Evolutionary conservation across 2,113 vertebrate species (phyloP), one percentile per base, ranked within the genome.

Genomic region (Onychostoma macrolepis): DNA sequence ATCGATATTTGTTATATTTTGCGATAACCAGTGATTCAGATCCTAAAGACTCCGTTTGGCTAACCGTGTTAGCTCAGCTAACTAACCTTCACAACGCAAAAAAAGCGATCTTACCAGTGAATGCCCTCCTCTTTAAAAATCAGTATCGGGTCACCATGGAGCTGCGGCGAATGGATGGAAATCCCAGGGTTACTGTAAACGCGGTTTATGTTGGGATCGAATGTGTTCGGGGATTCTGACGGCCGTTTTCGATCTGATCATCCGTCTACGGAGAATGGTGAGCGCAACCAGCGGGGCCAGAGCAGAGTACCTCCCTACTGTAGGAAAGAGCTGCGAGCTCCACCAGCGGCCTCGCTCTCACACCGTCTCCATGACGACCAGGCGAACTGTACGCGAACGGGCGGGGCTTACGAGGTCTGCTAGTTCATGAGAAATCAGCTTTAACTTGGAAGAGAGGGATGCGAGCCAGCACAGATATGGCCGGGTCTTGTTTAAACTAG

Each of bases 321-420:
- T 50, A 71, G 80, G 45, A 78, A 53, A 78, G 75, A 11, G 53
- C 36, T 36, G 30, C 89, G 83, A 91, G 89, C 91, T 91, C 92
- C 26, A 88, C 83, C 87, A 92, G 89, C 92, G 90, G 95, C 92
- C 93, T 92, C 74, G 92, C 88, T 94, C 93, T 93, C 87, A 91
- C 91, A 87, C 93, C 90, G 92, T 95, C 89, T 92, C 95, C 92
- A 95, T 95, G 92, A 92, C 90, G 89, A 95, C 93, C 76, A 38
- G 77, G 72, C 48, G 83, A 86, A 86, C 48, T 58, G 72, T 56
- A 63, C 15, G 24, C 21, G 63, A 36, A 12, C 28, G 63, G 71
- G 85, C 48, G 63, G 78, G 43, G n/a, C 4, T 80, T 80, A 6
- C 26, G 33, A 24, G 76, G 36, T 81, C 15, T 45, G 61, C 67